A percentile compares a stretch with the other conserved stretches of the same genome.
Conservation (phyloP, 2,888 invertebrate species). For the Metopia argyrocephala region DNA sequence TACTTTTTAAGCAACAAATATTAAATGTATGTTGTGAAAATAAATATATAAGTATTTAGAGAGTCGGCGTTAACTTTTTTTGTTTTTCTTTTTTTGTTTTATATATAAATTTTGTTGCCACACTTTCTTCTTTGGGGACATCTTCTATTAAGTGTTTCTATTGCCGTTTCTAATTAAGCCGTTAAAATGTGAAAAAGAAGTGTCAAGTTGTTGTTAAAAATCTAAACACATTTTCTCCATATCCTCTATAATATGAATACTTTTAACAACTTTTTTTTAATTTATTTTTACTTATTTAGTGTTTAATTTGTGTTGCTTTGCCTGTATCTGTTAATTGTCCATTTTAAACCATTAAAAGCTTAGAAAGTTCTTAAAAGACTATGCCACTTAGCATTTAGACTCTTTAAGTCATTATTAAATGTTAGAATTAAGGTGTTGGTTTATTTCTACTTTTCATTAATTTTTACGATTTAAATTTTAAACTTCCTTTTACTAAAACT, state of each 20-base stretch:
- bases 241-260: not conserved
- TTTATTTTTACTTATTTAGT: not conserved
- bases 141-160: slow-evolving; percentile 22
- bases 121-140: not conserved
- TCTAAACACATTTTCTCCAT: not conserved
- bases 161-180: slow-evolving; percentile 54
- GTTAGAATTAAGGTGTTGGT: not conserved
- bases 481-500: slow-evolving; percentile 5
- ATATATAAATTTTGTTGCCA: not conserved
- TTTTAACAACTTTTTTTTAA: slow-evolving; percentile 1
- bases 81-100: no score
- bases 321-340: slow-evolving; percentile 30
- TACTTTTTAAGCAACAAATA: not conserved
- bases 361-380: slow-evolving; percentile 60
- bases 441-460: slow-evolving; percentile 1
- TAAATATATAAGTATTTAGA: no score
- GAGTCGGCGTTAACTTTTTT: no score
- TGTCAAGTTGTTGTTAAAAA: slow-evolving; percentile 29
- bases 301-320: not conserved
- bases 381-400: slow-evolving; percentile 26
- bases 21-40: no score
- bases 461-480: slow-evolving; percentile 13
- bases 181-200: slow-evolving; percentile 11
- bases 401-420: not conserved
- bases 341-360: slow-evolving; percentile 53